These are phyloP conservation scores for Agrotis clavis DNA, from an alignment of 2,888 invertebrate genomes.

Conservation along the genomic window DNA sequence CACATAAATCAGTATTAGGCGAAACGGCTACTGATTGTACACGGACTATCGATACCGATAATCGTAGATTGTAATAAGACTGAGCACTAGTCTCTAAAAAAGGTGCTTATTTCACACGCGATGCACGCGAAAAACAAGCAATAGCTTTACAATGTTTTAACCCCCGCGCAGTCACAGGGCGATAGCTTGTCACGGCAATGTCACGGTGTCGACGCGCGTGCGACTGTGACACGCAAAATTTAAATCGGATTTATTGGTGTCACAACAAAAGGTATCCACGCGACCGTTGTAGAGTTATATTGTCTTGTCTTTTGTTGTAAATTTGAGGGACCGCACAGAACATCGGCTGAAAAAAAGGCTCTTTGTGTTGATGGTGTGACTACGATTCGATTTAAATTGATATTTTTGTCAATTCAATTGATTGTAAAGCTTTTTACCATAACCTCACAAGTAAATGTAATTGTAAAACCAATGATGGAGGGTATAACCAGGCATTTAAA, in stretches of 20 bases:
- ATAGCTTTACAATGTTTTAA: constrained; percentile 66
- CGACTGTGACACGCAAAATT: constrained; percentile 82
- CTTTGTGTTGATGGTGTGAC: constrained; percentile 14
- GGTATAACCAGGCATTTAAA: neutral
- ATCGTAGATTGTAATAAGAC: constrained; percentile 62
- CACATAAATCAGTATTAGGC: constrained; percentile 57
- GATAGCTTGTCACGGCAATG: constrained; percentile 78
- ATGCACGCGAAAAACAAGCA: constrained; percentile 56
- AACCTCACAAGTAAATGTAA: neutral
- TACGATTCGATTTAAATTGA: constrained; percentile 20
- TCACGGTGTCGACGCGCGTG: constrained; percentile 79
- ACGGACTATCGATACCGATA: constrained; percentile 39
- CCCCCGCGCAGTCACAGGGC: constrained; percentile 74
- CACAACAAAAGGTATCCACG: constrained; percentile 66
- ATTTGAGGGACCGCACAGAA: constrained; percentile 17
- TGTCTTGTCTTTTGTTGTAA: constrained; percentile 57
- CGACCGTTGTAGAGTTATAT: constrained; percentile 61
- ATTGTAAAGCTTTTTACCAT: constrained; percentile 11
- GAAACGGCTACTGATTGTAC: constrained; percentile 34
- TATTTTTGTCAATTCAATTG: constrained; percentile 11
- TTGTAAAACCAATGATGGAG: neutral
- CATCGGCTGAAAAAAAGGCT: constrained; percentile 28
- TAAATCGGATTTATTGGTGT: constrained; percentile 81
- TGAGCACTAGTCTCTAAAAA: constrained; percentile 54
- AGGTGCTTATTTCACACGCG: constrained; percentile 58